Evolutionary conservation across 2,113 vertebrate species (phyloP), one percentile per base, ranked within the genome.

Genomic region (Gnathonemus echidnorhynchus): DNA sequence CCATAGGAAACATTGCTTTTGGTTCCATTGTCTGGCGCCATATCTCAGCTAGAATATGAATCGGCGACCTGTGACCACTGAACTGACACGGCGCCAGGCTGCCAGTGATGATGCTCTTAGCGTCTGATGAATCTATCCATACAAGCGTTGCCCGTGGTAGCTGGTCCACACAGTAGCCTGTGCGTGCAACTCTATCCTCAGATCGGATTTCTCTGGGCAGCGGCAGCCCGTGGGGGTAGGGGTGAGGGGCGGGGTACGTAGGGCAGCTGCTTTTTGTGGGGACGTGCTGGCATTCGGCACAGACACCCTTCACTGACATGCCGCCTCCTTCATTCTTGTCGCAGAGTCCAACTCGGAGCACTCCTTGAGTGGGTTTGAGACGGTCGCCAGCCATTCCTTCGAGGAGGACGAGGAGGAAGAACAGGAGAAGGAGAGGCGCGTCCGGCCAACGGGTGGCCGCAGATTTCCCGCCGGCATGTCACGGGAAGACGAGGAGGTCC

Each of bases 261-360:
- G 46, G 39, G 93, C 90, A 94, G 89, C 89, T 92, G 94, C 92
- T 92, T 92, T 93, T 94, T 56, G 86, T 92, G 87, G 35, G 91
- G 15, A 88, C 93, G 91, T 92, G 90, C 92, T 91, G 35, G 89
- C 91, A 42, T 88, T 89, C 92, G 91, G 53, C 0, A 3, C 48
- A 74, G 83, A 39, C 88, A 89, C 89, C 19, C 62, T 90, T 93
- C 92, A 42, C 31, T 96, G 93, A 95, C 91, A 86, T 86, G 89
- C 91, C 91, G 92, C 93, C 93, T 91, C 89, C 56, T 89, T 49
- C 83, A 90, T 13, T 9, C 94, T 89, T 93, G 85, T 92, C 93
- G 87, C 95, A 99, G 98, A 98, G 92, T 99, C 98, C 0, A 97
- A 97, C 93, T 98, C 98, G 0, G 97, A 98, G 93, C 93, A 92